A percentile compares a stretch with the other conserved stretches of the same genome.
Conservation (phyloP, 2,888 invertebrate species). For the Rotaria socialis region DNA sequence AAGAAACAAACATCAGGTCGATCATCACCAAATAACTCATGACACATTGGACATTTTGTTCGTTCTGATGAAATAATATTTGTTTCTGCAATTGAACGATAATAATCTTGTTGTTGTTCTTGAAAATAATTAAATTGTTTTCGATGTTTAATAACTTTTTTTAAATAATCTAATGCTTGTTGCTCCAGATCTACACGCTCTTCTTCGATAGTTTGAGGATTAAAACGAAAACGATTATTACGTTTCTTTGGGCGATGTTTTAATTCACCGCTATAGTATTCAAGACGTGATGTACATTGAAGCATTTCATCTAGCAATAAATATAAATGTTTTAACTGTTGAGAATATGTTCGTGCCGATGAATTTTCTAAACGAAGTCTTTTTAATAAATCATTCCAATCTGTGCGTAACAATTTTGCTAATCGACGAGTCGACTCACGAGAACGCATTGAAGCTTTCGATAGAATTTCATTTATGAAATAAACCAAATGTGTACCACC, state of each 20-base stretch:
- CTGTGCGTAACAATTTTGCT: background rate
- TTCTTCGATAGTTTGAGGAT: background rate
- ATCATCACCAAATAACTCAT: conserved; percentile 20
- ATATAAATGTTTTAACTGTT: conserved; percentile 1
- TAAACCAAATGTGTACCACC: background rate
- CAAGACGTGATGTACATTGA: conserved; percentile 5
- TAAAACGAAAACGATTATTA: background rate
- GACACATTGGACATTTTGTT: conserved; percentile 31
- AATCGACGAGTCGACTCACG: background rate
- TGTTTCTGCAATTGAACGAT: background rate
- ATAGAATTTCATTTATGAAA: conserved; percentile 7
- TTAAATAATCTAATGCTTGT: background rate
- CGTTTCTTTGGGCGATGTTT: background rate
- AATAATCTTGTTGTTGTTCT: conserved; percentile 31
- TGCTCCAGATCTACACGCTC: background rate
- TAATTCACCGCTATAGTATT: background rate
- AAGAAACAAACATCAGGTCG: conserved; percentile 15
- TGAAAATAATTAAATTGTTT: conserved; percentile 27
- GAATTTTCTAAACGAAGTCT: background rate
- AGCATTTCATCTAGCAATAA: background rate
- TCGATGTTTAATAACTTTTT: conserved; percentile 6
- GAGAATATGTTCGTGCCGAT: background rate
- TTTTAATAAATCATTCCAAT: background rate
- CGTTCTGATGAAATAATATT: background rate
- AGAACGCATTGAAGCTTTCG: conserved; percentile 11